Percentiles rank a stretch among this genome's conserved stretches.
Evolutionary conservation across 2,113 vertebrate genomes (phyloP).

Genomic region (Amia ocellicauda): DNA sequence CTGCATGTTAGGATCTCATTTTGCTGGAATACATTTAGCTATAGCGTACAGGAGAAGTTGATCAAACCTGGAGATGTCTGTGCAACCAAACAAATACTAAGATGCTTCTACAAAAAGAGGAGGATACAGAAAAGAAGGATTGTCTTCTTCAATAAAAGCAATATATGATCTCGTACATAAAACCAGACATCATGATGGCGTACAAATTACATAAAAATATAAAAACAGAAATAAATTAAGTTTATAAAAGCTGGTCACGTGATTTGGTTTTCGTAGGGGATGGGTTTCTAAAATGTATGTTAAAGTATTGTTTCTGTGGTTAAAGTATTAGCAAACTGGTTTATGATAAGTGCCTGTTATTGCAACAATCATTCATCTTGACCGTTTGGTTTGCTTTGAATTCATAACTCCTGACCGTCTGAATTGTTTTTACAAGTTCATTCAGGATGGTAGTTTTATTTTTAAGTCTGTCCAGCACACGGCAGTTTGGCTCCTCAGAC

Average conservation of each 20-base stretch:
- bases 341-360: slow-evolving; percentile 18
- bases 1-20: neutral
- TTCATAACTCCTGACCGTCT: slow-evolving; percentile 15
- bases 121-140: slow-evolving; percentile 14
- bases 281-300: slow-evolving; percentile 10
- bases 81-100: slow-evolving; percentile 9
- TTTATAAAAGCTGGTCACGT: slow-evolving; percentile 35
- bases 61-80: slow-evolving; percentile 13
- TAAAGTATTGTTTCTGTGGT: slow-evolving; percentile 19
- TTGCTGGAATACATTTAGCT: neutral
- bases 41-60: neutral
- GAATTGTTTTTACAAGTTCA: slow-evolving; percentile 25
- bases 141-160: slow-evolving; percentile 33
- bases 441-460: too few species aligned
- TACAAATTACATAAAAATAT: slow-evolving; percentile 39
- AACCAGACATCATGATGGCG: slow-evolving; percentile 17
- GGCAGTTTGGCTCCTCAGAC: too few species aligned
- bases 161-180: slow-evolving; percentile 33
- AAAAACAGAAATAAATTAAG: slow-evolving; percentile 52
- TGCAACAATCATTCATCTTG: slow-evolving; percentile 21
- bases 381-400: slow-evolving; percentile 17
- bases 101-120: slow-evolving; percentile 9
- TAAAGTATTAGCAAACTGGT: slow-evolving; percentile 25
- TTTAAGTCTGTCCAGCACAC: too few species aligned
- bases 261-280: slow-evolving; percentile 41